These are phyloP conservation scores for Peromyscus maniculatus DNA, from an alignment of 2,113 vertebrate species.

Conservation along the genomic window DNA sequence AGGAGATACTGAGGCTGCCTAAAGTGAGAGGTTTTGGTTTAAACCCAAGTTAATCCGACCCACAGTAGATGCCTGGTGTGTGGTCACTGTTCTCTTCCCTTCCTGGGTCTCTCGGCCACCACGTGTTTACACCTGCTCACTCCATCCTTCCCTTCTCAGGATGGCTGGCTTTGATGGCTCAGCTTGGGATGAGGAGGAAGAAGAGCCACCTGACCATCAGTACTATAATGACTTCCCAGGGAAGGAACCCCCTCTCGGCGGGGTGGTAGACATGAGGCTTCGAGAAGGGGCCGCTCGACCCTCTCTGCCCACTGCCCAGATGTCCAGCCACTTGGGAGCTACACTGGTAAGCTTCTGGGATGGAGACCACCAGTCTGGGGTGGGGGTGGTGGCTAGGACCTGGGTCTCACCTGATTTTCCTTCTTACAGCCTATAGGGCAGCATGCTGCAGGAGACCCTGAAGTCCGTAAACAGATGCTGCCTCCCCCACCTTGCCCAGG, in stretches of 20 bases:
- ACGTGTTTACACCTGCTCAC: background rate
- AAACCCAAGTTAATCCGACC: background rate
- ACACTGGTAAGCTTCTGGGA: conserved; percentile 90
- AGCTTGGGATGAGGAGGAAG: conserved; percentile 97
- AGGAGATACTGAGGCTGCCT: background rate
- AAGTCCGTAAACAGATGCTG: conserved; percentile 84
- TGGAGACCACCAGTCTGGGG: background rate
- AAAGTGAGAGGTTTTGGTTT: background rate
- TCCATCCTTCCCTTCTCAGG: conserved; percentile 82
- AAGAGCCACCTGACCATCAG: conserved; percentile 93
- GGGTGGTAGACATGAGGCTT: conserved; percentile 95
- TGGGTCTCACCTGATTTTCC: conserved; percentile 25
- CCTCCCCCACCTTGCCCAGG: conserved; percentile 80
- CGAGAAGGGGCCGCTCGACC: conserved; percentile 83
- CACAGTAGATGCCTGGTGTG: fast-evolving
- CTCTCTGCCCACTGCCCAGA: conserved; percentile 70
- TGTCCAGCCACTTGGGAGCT: conserved; percentile 90
- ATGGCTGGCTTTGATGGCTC: conserved; percentile 99
- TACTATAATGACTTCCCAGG: conserved; percentile 99
- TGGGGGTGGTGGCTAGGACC: background rate
- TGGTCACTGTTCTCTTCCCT: no score
- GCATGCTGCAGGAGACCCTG: conserved; percentile 71
- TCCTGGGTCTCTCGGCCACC: background rate
- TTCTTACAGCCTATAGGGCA: conserved; percentile 86
- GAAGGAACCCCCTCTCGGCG: conserved; percentile 97